Evolutionary conservation across 2,888 invertebrate species (phyloP).

Genomic region (Amphipyra tragopoginis): DNA sequence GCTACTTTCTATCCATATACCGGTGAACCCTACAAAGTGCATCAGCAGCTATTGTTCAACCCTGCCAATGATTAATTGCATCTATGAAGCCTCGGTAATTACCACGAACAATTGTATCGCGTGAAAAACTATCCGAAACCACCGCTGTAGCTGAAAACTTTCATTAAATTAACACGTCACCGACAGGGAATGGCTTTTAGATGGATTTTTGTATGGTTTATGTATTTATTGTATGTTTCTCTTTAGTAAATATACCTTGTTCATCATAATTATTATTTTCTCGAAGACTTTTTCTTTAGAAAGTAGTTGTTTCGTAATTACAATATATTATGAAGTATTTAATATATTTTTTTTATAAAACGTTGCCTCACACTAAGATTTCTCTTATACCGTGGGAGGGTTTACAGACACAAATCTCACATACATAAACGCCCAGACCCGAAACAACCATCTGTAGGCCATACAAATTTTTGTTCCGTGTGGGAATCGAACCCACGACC

Average conservation of each 20-base stretch:
- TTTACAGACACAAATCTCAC: too few relatives aligned
- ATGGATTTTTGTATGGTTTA: constrained; percentile 39
- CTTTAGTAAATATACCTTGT: background rate
- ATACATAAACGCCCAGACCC: too few relatives aligned
- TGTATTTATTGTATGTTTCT: background rate
- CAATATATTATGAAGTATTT: too few relatives aligned
- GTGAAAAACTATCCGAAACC: constrained; percentile 76
- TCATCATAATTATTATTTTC: too few relatives aligned
- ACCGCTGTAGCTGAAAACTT: constrained; percentile 64
- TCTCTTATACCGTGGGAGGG: too few relatives aligned
- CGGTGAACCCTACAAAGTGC: constrained; percentile 52
- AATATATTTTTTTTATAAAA: too few relatives aligned
- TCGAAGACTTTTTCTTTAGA: too few relatives aligned
- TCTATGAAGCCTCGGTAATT: constrained; percentile 82
- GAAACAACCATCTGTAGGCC: too few relatives aligned
- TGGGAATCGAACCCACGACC: too few relatives aligned
- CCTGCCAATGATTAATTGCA: constrained; percentile 86
- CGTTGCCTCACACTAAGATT: too few relatives aligned
- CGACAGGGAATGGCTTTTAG: constrained; percentile 62
- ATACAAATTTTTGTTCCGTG: too few relatives aligned
- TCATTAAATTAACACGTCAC: constrained; percentile 73
- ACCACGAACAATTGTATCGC: constrained; percentile 70
- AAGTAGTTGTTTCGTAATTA: too few relatives aligned
- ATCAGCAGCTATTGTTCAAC: constrained; percentile 74
- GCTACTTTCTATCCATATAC: background rate